phyloP scores from a whole-genome alignment of 2,113 vertebrate species.

The Cettia cetti region DNA sequence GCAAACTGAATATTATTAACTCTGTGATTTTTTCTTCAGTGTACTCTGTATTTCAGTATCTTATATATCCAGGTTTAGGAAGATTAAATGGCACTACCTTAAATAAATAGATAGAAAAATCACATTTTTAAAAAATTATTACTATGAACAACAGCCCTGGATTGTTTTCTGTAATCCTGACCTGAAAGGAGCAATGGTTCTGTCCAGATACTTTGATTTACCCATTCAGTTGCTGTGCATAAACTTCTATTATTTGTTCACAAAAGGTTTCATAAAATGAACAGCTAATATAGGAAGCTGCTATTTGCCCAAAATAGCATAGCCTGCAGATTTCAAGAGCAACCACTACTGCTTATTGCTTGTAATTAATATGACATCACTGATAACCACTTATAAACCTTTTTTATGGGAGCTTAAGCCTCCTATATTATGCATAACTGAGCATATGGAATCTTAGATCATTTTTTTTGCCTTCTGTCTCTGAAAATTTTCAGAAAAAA shows the following conservation, averaged over 20 bases:
- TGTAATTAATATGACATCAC: constrained; percentile 53
- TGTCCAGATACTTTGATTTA: not conserved
- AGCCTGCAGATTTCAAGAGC: constrained; percentile 35
- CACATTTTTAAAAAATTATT: rapidly evolving
- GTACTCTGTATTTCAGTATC: not conserved
- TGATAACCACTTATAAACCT: constrained; percentile 51
- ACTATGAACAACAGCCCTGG: not conserved
- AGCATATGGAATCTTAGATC: constrained; percentile 53
- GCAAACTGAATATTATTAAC: not conserved
- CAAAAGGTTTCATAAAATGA: constrained; percentile 36
- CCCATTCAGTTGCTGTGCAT: not conserved
- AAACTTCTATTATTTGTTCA: not conserved
- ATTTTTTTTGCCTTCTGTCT: constrained; percentile 40
- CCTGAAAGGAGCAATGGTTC: not conserved
- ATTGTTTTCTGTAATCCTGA: not conserved
- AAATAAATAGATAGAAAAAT: not conserved
- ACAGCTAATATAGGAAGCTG: constrained; percentile 26
- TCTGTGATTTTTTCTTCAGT: not conserved
- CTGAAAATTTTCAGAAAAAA: constrained; percentile 29
- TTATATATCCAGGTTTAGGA: not conserved
- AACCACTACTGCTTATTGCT: constrained; percentile 10
- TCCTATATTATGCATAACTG: not conserved
- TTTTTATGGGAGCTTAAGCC: constrained; percentile 14
- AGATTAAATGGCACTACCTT: not conserved
- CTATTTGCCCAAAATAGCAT: constrained; percentile 29